These are phyloP conservation scores for Agapornis roseicollis DNA, from an alignment of 2,113 vertebrate species.

Conservation along the genomic window DNA sequence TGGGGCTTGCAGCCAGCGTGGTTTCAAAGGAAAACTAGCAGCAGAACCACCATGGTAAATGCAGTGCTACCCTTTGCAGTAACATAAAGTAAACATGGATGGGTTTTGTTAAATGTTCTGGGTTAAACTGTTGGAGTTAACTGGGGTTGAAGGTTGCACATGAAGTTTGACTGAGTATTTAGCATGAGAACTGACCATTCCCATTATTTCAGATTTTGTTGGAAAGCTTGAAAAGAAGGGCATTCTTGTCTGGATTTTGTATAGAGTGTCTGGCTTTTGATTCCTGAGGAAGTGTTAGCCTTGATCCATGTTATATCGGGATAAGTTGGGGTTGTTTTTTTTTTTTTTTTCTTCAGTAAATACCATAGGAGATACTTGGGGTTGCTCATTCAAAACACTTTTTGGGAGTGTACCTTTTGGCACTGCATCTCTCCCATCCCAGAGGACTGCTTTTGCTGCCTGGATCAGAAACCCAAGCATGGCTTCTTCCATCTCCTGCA, in stretches of 20 bases:
- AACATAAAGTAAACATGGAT: not conserved
- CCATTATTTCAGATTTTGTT: not conserved
- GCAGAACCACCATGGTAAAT: rapidly evolving
- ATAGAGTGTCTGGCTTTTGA: not conserved
- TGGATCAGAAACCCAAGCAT: not conserved
- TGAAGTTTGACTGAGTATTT: not conserved
- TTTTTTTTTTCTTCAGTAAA: not conserved
- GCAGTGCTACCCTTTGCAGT: not conserved
- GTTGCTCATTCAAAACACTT: not conserved
- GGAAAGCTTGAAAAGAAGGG: not conserved
- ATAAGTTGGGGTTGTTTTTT: no score
- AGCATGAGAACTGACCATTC: not conserved
- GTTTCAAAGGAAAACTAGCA: not conserved
- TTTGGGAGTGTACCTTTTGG: not conserved
- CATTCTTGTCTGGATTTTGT: not conserved
- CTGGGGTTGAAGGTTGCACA: not conserved
- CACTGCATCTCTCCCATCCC: not conserved
- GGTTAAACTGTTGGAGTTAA: not conserved
- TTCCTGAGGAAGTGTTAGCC: not conserved
- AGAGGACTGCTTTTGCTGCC: not conserved
- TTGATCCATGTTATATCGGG: not conserved
- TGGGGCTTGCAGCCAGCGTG: not conserved
- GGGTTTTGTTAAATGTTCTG: not conserved
- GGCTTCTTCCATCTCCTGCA: not conserved
- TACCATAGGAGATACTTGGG: not conserved